Conservation (phyloP, 2,113 vertebrate genomes). For the Myiopsitta monachus region DNA sequence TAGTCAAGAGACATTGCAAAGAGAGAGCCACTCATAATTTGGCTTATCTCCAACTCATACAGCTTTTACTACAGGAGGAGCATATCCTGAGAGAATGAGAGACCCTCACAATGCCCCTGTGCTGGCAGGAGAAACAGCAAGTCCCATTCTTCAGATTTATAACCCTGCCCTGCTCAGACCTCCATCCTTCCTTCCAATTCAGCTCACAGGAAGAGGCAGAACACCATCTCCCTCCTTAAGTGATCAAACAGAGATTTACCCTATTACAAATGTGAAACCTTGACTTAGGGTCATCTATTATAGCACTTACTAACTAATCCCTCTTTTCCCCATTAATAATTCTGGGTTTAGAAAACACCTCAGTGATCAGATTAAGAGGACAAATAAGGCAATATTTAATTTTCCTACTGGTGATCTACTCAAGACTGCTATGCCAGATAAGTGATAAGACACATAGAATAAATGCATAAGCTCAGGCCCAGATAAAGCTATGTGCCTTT, state of each 20-base stretch:
- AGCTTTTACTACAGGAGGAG: neutral
- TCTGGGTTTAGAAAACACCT: neutral
- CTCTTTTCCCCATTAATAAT: neutral
- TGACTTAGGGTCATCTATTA: neutral
- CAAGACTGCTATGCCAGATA: neutral
- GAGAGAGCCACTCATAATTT: neutral
- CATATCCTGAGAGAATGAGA: neutral
- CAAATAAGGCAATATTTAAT: neutral
- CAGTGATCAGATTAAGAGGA: neutral
- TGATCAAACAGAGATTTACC: neutral
- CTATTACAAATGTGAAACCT: neutral
- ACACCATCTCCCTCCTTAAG: neutral
- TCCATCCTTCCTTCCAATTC: neutral
- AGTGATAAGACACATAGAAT: neutral
- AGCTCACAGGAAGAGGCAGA: neutral
- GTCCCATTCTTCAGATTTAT: neutral
- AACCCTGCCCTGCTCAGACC: fast-evolving
- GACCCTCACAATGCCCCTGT: neutral
- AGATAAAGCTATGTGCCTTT: neutral
- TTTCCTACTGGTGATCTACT: neutral
- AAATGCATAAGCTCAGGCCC: neutral
- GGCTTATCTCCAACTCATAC: neutral
- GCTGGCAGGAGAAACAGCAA: neutral
- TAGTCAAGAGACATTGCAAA: neutral
- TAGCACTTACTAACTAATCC: neutral